phyloP scores from a whole-genome alignment of 2,797 vertebrate species.

The Anguilla pacifica region DNA sequence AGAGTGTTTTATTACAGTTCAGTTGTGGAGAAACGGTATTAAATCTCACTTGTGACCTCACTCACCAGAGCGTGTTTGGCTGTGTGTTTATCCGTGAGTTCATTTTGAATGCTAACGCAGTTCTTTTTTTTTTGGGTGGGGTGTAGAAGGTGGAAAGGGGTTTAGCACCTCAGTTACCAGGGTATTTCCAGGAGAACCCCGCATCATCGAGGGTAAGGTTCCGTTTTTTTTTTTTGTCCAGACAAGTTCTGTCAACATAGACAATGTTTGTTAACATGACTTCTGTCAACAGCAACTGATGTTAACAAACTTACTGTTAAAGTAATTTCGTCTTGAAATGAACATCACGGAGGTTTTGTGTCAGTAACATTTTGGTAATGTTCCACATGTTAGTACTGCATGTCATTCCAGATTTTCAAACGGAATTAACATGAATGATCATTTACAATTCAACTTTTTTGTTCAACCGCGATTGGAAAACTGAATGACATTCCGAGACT shows the following conservation, averaged over 20 bases:
- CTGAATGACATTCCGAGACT: neutral
- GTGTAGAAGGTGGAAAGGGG: constrained; percentile 59
- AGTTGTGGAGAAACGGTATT: neutral
- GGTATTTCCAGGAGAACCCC: constrained; percentile 56
- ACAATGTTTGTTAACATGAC: neutral
- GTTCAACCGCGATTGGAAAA: neutral
- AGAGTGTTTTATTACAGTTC: neutral
- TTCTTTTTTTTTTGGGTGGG: constrained; percentile 55
- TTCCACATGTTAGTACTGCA: neutral
- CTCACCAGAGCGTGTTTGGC: constrained; percentile 54
- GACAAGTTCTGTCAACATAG: neutral
- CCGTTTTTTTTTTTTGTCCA: neutral
- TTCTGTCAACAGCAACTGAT: neutral
- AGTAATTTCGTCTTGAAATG: neutral
- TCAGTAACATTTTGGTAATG: neutral
- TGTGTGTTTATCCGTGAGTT: constrained; percentile 47
- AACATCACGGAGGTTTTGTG: neutral
- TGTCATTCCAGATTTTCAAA: neutral
- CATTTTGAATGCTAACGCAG: constrained; percentile 57
- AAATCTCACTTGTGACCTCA: too few species aligned
- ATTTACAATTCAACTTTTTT: neutral
- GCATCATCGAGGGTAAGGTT: constrained; percentile 72
- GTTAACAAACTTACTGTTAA: neutral
- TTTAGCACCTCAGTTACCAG: constrained; percentile 40
- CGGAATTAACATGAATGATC: neutral